Conservation (phyloP, 2,888 invertebrate species). For the Oxyscelio sp. region DNA sequence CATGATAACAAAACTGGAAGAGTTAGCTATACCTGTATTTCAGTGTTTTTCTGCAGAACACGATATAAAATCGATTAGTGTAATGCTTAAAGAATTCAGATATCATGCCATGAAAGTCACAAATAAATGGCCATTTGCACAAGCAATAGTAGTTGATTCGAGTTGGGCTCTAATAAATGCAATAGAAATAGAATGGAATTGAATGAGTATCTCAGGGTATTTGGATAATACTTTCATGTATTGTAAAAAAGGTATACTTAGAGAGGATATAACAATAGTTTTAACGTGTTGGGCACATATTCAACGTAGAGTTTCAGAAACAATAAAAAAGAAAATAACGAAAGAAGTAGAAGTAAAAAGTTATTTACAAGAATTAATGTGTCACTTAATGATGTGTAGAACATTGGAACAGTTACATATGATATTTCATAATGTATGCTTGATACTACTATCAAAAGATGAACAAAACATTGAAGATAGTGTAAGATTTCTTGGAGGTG, state of each 20-base stretch:
- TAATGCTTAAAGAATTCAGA: conserved; percentile 44
- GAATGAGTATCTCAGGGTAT: conserved; percentile 24
- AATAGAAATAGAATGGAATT: conserved; percentile 53
- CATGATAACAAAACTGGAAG: background rate
- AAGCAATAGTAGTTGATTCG: conserved; percentile 39
- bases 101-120: conserved; percentile 39
- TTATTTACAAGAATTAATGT: conserved; percentile 55
- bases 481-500: conserved; percentile 28
- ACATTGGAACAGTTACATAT: conserved; percentile 33
- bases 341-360: conserved; percentile 28
- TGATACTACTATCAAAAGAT: conserved; percentile 6
- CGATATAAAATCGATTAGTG: conserved; percentile 35
- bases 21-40: too few species aligned
- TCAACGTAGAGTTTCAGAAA: conserved; percentile 56
- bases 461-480: too few species aligned
- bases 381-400: conserved; percentile 39
- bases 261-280: conserved; percentile 9
- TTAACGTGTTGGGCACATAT: conserved; percentile 66
- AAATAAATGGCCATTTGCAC: too few species aligned
- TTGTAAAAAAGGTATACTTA: background rate
- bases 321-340: conserved; percentile 27
- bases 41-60: conserved; percentile 62
- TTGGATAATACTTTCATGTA: conserved; percentile 47
- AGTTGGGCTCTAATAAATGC: conserved; percentile 52
- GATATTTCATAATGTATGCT: conserved; percentile 41